Base-by-base conservation (phyloP, 2,797 vertebrate genomes). In the Mycteria americana region DNA sequence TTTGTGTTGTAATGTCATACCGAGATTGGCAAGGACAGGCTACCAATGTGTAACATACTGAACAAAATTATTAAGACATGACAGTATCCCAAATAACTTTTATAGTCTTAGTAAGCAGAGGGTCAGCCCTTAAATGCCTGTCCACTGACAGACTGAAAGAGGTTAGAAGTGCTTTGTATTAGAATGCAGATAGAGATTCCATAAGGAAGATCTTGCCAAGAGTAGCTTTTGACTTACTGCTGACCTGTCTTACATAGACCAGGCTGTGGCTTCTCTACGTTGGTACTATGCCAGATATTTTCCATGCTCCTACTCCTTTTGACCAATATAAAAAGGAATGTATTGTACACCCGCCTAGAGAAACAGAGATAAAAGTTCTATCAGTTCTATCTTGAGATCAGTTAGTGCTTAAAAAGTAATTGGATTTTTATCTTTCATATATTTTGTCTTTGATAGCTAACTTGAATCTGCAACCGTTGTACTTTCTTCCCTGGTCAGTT, bases 381-480 rank as follows among this genome's bases (percentile, higher is more conserved):
- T 87, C 73, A 23, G 75, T 89, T 95, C 93, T 93, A 76, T 70
- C 60, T 53, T 77, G 59, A 96, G 89, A 97, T 89, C 70, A 50
- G 85, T 74, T 93, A 88, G 45, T 95, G 87, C 51, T 56, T 85
- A 60, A 94, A 88, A 95, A 50, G 37, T 94, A 91, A 92, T 78
- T 94, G 88, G 41, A 70, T 88, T 96, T 94, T 87, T 87, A 50
- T 94, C 94, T 65, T 95, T 92, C 53, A 83, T 60, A 77, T 94
- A 88, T 86, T 96, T 95, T 59, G 30, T 43, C 87, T 88, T 92
- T 92, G 68, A 88, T 86, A 89, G n/a, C n/a, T 94, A 92, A 74
- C 85, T 87, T 86, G 45, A 94, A 50, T 76, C 64, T 62, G 57
- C 48, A 97, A 81, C 17, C 57, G 63, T 75, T 91, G 54, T 84